These are phyloP conservation scores for Eilema sororculum DNA, from an alignment of 2,888 invertebrate species.

Conservation along the genomic window DNA sequence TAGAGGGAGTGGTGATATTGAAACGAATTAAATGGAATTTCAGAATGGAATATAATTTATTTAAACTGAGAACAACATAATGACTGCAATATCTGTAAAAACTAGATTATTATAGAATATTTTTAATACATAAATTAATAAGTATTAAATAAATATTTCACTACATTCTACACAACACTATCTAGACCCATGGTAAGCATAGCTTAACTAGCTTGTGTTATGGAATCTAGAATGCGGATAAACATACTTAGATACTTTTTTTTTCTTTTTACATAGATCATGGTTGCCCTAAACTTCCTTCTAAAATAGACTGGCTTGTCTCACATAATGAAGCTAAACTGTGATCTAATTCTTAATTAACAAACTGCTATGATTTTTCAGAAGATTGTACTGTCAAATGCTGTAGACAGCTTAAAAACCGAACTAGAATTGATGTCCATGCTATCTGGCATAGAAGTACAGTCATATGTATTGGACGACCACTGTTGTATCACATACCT, in stretches of 20 bases:
- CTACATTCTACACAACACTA: too few relatives aligned
- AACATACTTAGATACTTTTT: too few relatives aligned
- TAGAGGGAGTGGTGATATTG: not conserved
- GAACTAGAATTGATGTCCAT: slow-evolving; percentile 68
- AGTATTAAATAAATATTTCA: too few relatives aligned
- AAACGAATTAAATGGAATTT: not conserved
- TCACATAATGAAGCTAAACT: not conserved
- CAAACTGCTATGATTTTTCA: slow-evolving; percentile 44
- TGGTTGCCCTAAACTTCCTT: not conserved
- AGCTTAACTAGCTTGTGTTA: too few relatives aligned
- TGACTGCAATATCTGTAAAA: too few relatives aligned
- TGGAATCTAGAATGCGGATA: too few relatives aligned
- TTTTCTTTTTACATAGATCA: not conserved
- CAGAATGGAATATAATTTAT: not conserved
- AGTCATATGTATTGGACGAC: slow-evolving; percentile 68
- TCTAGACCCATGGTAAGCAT: too few relatives aligned
- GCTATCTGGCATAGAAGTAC: slow-evolving; percentile 75
- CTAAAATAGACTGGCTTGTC: not conserved
- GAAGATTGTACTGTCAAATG: slow-evolving; percentile 70
- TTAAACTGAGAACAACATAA: not conserved
- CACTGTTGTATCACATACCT: slow-evolving; percentile 75
- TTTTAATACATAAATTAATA: too few relatives aligned
- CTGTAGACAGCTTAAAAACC: slow-evolving; percentile 60
- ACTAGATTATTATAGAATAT: too few relatives aligned
- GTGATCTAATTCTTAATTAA: not conserved